phyloP scores from a whole-genome alignment of 2,797 vertebrate genomes.

The Streptopelia turtur region DNA sequence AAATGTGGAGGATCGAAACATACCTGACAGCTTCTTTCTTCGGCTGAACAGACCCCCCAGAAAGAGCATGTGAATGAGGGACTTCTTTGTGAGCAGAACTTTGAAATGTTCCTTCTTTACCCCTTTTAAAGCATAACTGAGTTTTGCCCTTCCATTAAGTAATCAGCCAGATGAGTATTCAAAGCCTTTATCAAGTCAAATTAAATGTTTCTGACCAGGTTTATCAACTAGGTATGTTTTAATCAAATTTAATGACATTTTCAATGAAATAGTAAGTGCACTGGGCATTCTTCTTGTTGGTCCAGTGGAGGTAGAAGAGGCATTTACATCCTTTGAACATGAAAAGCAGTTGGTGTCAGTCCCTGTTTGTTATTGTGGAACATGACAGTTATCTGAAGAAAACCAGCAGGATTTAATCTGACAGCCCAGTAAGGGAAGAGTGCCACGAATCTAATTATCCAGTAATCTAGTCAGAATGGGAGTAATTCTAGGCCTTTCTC shows the following conservation, averaged over 20 bases:
- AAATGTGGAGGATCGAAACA: background rate
- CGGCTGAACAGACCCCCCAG: background rate
- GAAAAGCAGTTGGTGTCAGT: conserved; percentile 42
- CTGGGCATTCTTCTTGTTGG: conserved; percentile 45
- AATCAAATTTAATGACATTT: conserved; percentile 61
- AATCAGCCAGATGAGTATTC: conserved; percentile 1
- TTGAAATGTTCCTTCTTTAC: background rate
- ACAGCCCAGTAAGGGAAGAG: conserved; percentile 84
- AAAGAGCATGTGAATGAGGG: background rate
- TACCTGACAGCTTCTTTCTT: background rate
- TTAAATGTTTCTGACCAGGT: conserved; percentile 57
- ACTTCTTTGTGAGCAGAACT: background rate
- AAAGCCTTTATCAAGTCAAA: conserved; percentile 52
- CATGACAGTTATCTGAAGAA: conserved; percentile 78
- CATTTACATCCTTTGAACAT: conserved; percentile 63
- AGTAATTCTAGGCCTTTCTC: conserved; percentile 90
- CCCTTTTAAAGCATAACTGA: background rate
- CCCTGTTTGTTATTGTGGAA: conserved; percentile 72
- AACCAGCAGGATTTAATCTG: conserved; percentile 83
- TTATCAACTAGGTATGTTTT: conserved; percentile 53
- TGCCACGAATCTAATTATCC: conserved; percentile 93
- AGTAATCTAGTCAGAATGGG: conserved; percentile 90
- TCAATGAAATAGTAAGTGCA: conserved; percentile 51
- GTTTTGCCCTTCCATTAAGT: conserved; percentile 13
- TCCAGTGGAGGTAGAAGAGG: background rate